Conservation (phyloP, 2,113 vertebrate species). For the Acanthochromis polyacanthus region DNA sequence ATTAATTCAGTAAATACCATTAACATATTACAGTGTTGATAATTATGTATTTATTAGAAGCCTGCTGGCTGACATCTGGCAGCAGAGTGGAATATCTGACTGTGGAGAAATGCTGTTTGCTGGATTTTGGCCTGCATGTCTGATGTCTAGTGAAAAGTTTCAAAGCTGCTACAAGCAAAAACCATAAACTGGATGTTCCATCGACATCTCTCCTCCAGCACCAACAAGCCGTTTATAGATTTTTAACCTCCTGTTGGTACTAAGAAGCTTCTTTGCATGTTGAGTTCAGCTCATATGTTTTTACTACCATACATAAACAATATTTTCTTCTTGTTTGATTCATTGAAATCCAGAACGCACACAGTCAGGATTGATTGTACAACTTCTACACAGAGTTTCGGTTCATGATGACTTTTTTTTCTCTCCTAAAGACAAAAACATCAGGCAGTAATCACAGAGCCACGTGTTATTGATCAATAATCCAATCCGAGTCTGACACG, state of each 20-base stretch:
- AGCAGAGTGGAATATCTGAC: too few relatives aligned
- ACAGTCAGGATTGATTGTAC: not conserved
- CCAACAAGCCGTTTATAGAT: not conserved
- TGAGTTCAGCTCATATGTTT: not conserved
- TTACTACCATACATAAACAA: not conserved
- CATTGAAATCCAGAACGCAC: not conserved
- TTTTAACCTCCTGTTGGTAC: not conserved
- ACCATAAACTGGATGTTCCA: not conserved
- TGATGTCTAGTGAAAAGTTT: not conserved
- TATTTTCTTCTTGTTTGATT: not conserved
- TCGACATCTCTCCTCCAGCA: not conserved
- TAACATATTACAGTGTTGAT: too few relatives aligned
- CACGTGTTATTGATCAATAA: conserved; percentile 13
- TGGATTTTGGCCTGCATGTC: not conserved
- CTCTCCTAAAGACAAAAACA: not conserved
- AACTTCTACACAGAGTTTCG: not conserved
- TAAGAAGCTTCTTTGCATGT: not conserved
- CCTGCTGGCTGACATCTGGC: too few relatives aligned
- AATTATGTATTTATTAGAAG: too few relatives aligned
- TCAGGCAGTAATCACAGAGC: not conserved
- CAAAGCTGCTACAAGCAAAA: not conserved
- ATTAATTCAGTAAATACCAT: too few relatives aligned
- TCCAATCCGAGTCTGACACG: not conserved
- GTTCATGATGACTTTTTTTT: not conserved
- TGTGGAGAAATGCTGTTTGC: too few relatives aligned